These are phyloP conservation scores for Trypoxylon attenuatum DNA, from an alignment of 2,888 invertebrate genomes.

Conservation along the genomic window DNA sequence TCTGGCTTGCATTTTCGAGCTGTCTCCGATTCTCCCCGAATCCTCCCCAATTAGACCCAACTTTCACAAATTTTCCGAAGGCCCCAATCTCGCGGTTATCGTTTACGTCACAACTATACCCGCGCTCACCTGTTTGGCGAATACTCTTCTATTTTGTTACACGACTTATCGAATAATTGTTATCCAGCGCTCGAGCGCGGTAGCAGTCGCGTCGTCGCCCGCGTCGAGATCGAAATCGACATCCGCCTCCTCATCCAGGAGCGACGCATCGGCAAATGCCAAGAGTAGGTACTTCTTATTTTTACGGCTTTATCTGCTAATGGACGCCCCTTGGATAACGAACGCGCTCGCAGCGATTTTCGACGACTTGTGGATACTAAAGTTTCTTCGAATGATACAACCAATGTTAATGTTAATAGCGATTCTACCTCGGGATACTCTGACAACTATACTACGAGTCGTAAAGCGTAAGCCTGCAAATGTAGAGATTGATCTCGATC, in stretches of 20 bases:
- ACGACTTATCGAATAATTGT: constrained; percentile 56
- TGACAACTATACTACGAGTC: no score
- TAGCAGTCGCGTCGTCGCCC: constrained; percentile 46
- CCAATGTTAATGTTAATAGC: constrained; percentile 61
- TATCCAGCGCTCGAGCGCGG: constrained; percentile 54
- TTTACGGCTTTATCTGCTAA: constrained; percentile 57
- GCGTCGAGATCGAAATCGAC: no score
- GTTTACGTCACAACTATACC: constrained; percentile 45
- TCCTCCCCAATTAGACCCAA: constrained; percentile 58
- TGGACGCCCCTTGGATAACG: constrained; percentile 64
- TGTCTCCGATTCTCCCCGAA: constrained; percentile 52
- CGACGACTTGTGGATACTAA: constrained; percentile 62
- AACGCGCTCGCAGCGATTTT: constrained; percentile 60
- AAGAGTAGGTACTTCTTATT: constrained; percentile 57
- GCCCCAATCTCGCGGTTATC: constrained; percentile 21
- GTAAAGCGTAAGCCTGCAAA: no score
- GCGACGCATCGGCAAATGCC: constrained; percentile 28
- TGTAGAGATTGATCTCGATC: no score
- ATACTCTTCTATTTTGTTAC: constrained; percentile 56
- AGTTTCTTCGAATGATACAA: constrained; percentile 62
- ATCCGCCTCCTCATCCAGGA: no score
- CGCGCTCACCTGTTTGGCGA: constrained; percentile 45
- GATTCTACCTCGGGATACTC: constrained; percentile 50
- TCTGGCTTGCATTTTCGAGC: constrained; percentile 53
- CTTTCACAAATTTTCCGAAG: constrained; percentile 39